Evolutionary conservation across 2,888 invertebrate genomes (phyloP).

Genomic region (Pammene aurita): DNA sequence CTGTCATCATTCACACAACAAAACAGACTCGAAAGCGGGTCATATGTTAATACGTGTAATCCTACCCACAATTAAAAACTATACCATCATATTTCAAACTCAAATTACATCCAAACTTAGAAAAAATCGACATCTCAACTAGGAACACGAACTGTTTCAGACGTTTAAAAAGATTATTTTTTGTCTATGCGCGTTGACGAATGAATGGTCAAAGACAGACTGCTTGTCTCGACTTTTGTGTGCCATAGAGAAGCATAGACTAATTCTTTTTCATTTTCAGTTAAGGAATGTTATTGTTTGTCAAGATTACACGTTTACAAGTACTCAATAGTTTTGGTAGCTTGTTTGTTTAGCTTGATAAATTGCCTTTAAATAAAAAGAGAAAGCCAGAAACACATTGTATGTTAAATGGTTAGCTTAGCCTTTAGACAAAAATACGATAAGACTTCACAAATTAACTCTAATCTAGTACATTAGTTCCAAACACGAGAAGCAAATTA

Average conservation of each 20-base stretch:
- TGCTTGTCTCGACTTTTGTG: constrained; percentile 41
- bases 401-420: background rate
- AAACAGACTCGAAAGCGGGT: constrained; percentile 38
- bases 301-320: constrained; percentile 35
- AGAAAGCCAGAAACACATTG: constrained; percentile 3
- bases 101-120: constrained; percentile 38
- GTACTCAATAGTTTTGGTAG: constrained; percentile 38
- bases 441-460: background rate
- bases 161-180: constrained; percentile 29
- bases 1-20: constrained; percentile 36
- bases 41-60: constrained; percentile 44
- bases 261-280: constrained; percentile 42
- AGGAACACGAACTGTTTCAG: constrained; percentile 18
- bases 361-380: constrained; percentile 29
- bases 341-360: constrained; percentile 34
- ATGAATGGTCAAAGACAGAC: constrained; percentile 43
- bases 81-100: constrained; percentile 43
- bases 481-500: no score
- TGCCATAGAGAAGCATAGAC: constrained; percentile 33
- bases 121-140: constrained; percentile 37
- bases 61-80: constrained; percentile 44
- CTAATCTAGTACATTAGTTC: background rate
- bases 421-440: background rate
- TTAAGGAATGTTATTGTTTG: constrained; percentile 39
- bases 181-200: constrained; percentile 27